Percentiles rank a stretch among this genome's conserved stretches.
These are phyloP conservation scores for Scaptomyza tumidula DNA, from an alignment of 2,888 invertebrate species.

Conservation along the genomic window DNA sequence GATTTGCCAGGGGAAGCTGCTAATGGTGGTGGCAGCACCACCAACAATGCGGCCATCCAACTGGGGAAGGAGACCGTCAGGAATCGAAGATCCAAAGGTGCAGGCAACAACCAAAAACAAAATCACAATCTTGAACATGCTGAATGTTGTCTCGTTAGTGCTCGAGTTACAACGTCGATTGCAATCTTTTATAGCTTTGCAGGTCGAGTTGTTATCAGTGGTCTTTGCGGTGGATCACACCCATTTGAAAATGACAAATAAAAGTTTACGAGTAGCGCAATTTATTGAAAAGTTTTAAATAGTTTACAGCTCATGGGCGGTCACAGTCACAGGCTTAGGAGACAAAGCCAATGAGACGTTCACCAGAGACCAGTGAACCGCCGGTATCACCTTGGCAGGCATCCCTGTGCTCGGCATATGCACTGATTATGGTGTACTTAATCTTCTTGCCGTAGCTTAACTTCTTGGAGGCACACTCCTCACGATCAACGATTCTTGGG, in stretches of 20 bases:
- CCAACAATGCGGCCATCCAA: constrained; percentile 81
- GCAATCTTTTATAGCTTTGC: constrained; percentile 37
- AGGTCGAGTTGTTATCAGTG: constrained; percentile 15
- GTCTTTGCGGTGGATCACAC: constrained; percentile 10
- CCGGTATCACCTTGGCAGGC: constrained; percentile 76
- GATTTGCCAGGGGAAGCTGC: constrained; percentile 74
- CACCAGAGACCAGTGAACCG: constrained; percentile 63
- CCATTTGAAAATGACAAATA: constrained; percentile 15
- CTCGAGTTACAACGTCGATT: constrained; percentile 6
- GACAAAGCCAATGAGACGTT: constrained; percentile 68
- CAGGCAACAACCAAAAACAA: constrained; percentile 64
- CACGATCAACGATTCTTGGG: constrained; percentile 47
- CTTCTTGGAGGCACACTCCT: constrained; percentile 72
- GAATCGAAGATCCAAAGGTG: constrained; percentile 67
- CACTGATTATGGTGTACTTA: constrained; percentile 67
- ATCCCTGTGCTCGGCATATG: constrained; percentile 59
- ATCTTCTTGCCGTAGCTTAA: constrained; percentile 78
- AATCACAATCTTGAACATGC: constrained; percentile 71
- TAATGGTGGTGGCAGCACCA: constrained; percentile 65
- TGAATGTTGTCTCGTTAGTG: constrained; percentile 65
- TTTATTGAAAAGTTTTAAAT: constrained; percentile 45
- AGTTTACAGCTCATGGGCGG: constrained; percentile 44
- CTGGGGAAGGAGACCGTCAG: constrained; percentile 70
- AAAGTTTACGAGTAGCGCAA: constrained; percentile 15
- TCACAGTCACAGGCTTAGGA: constrained; percentile 77